These are phyloP conservation scores for Discoglossus pictus DNA, from an alignment of 2,797 vertebrate species.

Conservation along the genomic window DNA sequence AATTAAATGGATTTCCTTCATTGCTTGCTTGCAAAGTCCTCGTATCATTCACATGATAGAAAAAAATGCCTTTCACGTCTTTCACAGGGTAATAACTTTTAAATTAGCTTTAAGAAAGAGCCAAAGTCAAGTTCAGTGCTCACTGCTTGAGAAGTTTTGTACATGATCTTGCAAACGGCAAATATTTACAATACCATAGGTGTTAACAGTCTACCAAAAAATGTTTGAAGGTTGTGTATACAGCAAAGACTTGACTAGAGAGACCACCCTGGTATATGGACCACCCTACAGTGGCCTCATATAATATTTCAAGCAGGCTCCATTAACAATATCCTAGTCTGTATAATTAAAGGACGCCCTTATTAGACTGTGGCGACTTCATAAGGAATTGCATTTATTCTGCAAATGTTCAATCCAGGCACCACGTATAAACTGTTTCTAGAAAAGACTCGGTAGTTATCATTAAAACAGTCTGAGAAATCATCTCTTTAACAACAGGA, in stretches of 20 bases:
- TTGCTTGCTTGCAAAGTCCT: conserved; percentile 72
- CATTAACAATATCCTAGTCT: conserved; percentile 67
- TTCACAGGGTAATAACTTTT: conserved; percentile 82
- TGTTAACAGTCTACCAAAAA: conserved; percentile 83
- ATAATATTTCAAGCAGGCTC: conserved; percentile 76
- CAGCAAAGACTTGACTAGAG: conserved; percentile 74
- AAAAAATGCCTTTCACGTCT: conserved; percentile 76
- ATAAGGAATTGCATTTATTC: conserved; percentile 57
- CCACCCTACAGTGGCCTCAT: conserved; percentile 73
- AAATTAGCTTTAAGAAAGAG: conserved; percentile 81
- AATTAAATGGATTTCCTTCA: too few relatives aligned
- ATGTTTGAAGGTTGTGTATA: conserved; percentile 83
- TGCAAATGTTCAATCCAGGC: conserved; percentile 27
- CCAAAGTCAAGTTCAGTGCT: conserved; percentile 78
- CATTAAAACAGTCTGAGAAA: conserved; percentile 25
- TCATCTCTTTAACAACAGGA: background rate
- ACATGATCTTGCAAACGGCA: conserved; percentile 83
- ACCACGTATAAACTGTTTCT: conserved; percentile 53
- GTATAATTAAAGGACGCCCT: conserved; percentile 66
- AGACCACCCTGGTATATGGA: conserved; percentile 78
- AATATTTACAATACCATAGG: conserved; percentile 85
- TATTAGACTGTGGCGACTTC: conserved; percentile 61
- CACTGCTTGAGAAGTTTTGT: conserved; percentile 78
- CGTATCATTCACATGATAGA: conserved; percentile 64
- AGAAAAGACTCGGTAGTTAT: conserved; percentile 1